Conservation (phyloP, 1,140 invertebrate genomes). For the Neodiprion virginianus region DNA sequence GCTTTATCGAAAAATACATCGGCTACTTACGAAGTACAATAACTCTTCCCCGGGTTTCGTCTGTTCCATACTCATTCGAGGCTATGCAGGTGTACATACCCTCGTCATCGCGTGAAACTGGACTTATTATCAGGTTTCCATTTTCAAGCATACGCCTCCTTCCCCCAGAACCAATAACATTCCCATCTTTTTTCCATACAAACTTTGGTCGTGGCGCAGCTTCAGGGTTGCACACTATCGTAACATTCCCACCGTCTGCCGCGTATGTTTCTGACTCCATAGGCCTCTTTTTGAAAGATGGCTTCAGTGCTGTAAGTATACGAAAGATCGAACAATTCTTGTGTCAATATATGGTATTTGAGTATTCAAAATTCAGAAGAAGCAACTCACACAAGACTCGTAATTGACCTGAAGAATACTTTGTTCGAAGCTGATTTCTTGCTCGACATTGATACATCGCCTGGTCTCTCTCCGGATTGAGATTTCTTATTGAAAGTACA, state of each 20-base stretch:
- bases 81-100: slow-evolving; percentile 90
- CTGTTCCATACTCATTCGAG: slow-evolving; percentile 81
- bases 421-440: slow-evolving; percentile 85
- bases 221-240: slow-evolving; percentile 92
- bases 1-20: background rate
- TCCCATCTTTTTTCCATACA: slow-evolving; percentile 91
- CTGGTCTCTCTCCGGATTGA: slow-evolving; percentile 81
- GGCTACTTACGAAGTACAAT: slow-evolving; percentile 79
- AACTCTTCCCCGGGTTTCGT: slow-evolving; percentile 80
- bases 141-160: slow-evolving; percentile 80
- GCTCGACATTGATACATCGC: slow-evolving; percentile 98
- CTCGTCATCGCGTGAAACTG: slow-evolving; percentile 86
- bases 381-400: slow-evolving; percentile 75
- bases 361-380: slow-evolving; percentile 28
- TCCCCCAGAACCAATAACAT: slow-evolving; percentile 78
- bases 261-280: slow-evolving; percentile 89
- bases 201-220: slow-evolving; percentile 90
- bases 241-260: slow-evolving; percentile 89
- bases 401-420: slow-evolving; percentile 88
- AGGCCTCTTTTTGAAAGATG: slow-evolving; percentile 90
- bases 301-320: slow-evolving; percentile 73
- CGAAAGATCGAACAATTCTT: slow-evolving; percentile 7
- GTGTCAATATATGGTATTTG: too few relatives aligned
- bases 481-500: slow-evolving; percentile 81
- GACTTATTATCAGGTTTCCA: slow-evolving; percentile 86